Base-by-base conservation (phyloP, 2,113 vertebrate species). In the Asarcornis scutulata region DNA sequence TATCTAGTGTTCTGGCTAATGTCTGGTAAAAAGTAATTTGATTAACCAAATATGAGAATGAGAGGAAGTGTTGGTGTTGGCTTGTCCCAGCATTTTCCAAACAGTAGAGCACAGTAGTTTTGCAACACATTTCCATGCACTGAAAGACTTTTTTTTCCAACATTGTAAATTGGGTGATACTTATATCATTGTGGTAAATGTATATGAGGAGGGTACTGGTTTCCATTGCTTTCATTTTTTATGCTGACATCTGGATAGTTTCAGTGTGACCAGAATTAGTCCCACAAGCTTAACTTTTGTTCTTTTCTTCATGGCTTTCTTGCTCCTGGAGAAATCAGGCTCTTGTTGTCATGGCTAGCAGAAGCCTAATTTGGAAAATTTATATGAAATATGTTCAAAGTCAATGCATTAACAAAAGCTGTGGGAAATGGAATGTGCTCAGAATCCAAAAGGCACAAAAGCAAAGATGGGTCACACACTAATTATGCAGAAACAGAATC, bases 61-160 rank as follows among this genome's bases (percentile, higher is more conserved):
- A 94, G 88, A 97, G 74, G 89, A 96, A 95, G 73, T 91, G 91
- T 95, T 96, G 83, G 88, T 95, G 88, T 97, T 97, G 95, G 96
- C 96, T 95, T 9, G 58, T 74, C 76, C 67, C 78, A 79, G 77
- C 76, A 69, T 87, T 97, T 96, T 95, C 74, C 87, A 73, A 95
- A 96, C 80, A 96, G 80, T 63, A 63, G 62, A 96, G 67, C 66
- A 96, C 80, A 91, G 95, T 93, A 94, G 85, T 88, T 96, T 86
- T 56, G 53, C 88, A 96, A 92, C 26, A 23, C 15, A 79, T 92
- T 95, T 92, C 73, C 73, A 38, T 83, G 93, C 58, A 90, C 50
- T 75, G 83, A 90, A 96, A 90, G 77, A 26, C 55, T 25, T 86
- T 80, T 67, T 76, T 73, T 79, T 7, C 63, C 26, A 22, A 22